Percentiles rank a stretch among this genome's conserved stretches.
Evolutionary conservation across 2,888 invertebrate species (phyloP).

Genomic region (Melinaea menophilus): DNA sequence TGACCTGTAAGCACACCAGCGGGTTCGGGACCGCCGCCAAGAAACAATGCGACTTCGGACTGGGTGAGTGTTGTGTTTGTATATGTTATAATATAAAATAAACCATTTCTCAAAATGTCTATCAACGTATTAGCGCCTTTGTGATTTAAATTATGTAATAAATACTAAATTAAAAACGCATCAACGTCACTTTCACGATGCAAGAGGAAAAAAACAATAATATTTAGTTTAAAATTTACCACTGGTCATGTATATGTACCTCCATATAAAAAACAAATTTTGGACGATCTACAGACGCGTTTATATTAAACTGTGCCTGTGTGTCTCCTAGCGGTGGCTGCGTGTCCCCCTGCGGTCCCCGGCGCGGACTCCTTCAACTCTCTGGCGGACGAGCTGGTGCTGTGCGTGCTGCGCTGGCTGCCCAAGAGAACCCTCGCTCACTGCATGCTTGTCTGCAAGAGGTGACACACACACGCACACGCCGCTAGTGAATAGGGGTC

Average conservation of each 20-base stretch:
- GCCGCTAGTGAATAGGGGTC: background rate
- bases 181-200: no score
- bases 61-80: constrained; percentile 38
- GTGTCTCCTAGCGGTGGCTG: constrained; percentile 38
- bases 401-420: constrained; percentile 89
- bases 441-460: constrained; percentile 84
- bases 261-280: no score
- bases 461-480: constrained; percentile 49
- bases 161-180: no score
- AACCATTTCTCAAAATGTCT: no score
- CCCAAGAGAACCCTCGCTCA: constrained; percentile 86
- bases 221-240: no score
- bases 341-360: constrained; percentile 19
- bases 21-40: constrained; percentile 27
- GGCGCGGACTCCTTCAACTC: constrained; percentile 80
- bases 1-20: constrained; percentile 23
- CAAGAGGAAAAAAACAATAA: no score
- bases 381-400: constrained; percentile 91
- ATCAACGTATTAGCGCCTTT: no score
- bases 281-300: no score
- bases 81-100: no score
- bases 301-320: background rate
- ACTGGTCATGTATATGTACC: no score
- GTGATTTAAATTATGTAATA: no score
- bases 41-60: constrained; percentile 34